Conservation (phyloP, 2,797 vertebrate genomes). For the Molossus alvarezi region DNA sequence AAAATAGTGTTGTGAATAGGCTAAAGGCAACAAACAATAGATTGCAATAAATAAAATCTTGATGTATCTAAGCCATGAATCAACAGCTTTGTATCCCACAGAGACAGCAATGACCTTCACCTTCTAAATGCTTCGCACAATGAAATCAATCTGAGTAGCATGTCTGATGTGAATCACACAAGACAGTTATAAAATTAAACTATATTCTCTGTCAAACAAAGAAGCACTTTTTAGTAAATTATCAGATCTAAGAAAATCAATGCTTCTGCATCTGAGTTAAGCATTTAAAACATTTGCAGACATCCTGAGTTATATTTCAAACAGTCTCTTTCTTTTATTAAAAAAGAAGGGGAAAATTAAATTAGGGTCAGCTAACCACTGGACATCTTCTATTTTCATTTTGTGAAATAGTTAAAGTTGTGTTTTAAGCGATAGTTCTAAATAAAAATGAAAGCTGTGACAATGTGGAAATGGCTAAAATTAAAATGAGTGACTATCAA, state of each 20-base stretch:
- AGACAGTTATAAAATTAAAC: conserved; percentile 84
- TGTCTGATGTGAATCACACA: conserved; percentile 29
- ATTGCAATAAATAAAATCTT: conserved; percentile 67
- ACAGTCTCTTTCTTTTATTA: conserved; percentile 69
- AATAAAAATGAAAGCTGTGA: conserved; percentile 74
- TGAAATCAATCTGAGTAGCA: conserved; percentile 80
- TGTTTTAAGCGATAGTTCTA: conserved; percentile 69
- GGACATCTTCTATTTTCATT: conserved; percentile 47
- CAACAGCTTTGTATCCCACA: conserved; percentile 65
- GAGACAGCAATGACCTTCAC: conserved; percentile 82
- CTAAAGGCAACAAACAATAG: conserved; percentile 73
- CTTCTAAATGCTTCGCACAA: conserved; percentile 76
- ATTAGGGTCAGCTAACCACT: conserved; percentile 51
- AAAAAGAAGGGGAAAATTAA: conserved; percentile 59
- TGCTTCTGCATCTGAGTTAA: conserved; percentile 56
- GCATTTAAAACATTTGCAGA: conserved; percentile 73
- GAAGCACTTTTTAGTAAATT: conserved; percentile 76
- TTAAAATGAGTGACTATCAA: conserved; percentile 69
- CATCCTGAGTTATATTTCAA: conserved; percentile 19
- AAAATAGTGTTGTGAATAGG: not conserved
- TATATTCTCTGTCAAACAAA: conserved; percentile 75
- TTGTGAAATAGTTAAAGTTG: conserved; percentile 65
- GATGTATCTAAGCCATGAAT: conserved; percentile 73
- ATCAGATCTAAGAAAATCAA: conserved; percentile 55
- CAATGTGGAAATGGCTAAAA: conserved; percentile 78